These are phyloP conservation scores for Mesaphorura yosii DNA, from an alignment of 1,140 invertebrate species.

Conservation along the genomic window DNA sequence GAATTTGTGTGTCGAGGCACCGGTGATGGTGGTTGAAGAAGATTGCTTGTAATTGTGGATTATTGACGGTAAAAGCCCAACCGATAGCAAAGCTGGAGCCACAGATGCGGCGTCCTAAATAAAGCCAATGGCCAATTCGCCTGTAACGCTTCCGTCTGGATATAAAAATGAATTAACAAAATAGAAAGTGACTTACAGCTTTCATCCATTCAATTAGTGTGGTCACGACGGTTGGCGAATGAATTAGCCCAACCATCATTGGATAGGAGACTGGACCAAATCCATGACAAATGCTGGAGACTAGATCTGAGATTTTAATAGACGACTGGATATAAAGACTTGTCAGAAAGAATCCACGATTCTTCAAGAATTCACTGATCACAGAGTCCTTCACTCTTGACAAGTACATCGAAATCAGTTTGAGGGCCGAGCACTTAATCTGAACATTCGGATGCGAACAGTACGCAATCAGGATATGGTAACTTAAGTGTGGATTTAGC, in stretches of 20 bases:
- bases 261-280: conserved; percentile 27
- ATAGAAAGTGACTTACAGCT: background rate
- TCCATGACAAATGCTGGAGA: conserved; percentile 20
- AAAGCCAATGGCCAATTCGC: no score
- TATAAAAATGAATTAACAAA: no score
- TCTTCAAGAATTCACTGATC: conserved; percentile 20
- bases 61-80: conserved; percentile 25
- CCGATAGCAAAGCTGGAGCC: conserved; percentile 19
- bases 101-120: conserved; percentile 11
- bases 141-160: no score
- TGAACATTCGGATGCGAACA: conserved; percentile 22
- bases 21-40: background rate
- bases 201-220: conserved; percentile 19
- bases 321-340: conserved; percentile 25
- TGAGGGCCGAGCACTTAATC: conserved; percentile 22
- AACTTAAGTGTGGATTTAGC: conserved; percentile 15
- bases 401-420: conserved; percentile 25
- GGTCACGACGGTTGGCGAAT: conserved; percentile 14
- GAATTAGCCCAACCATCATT: conserved; percentile 17
- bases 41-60: conserved; percentile 8
- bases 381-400: conserved; percentile 17
- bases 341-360: conserved; percentile 24
- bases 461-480: conserved; percentile 22
- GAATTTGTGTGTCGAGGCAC: conserved; percentile 1
- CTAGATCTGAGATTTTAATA: conserved; percentile 12